Evolutionary conservation across 2,888 invertebrate species (phyloP).

Genomic region (Troides aeacus): DNA sequence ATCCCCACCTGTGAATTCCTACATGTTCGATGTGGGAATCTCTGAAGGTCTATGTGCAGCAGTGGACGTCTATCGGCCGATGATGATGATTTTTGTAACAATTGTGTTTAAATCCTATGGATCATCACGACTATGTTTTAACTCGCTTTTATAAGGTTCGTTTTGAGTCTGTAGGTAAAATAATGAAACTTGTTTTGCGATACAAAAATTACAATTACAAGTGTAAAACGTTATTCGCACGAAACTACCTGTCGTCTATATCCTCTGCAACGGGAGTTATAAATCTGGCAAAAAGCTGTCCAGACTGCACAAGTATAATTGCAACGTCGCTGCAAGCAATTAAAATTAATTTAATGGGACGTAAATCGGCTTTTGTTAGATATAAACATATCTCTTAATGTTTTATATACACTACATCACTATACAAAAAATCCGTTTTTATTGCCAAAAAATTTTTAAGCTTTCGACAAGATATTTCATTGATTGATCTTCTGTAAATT

Average conservation of each 20-base stretch:
- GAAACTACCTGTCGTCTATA: conserved; percentile 15
- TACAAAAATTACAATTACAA: conserved; percentile 5
- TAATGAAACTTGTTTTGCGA: too few species aligned
- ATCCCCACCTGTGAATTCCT: too few species aligned
- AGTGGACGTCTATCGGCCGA: too few species aligned
- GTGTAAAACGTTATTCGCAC: conserved; percentile 2
- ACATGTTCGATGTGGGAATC: too few species aligned
- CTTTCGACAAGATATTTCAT: background rate
- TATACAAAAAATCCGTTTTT: background rate
- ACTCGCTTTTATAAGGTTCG: too few species aligned
- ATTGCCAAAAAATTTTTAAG: background rate
- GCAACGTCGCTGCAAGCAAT: conserved; percentile 16
- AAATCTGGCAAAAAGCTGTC: conserved; percentile 26
- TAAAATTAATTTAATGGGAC: conserved; percentile 29
- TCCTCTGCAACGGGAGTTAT: conserved; percentile 18
- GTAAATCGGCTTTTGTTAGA: conserved; percentile 22
- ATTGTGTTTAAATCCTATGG: background rate
- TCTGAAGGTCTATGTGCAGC: too few species aligned
- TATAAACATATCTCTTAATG: conserved; percentile 1
- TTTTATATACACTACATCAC: background rate
- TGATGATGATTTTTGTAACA: too few species aligned
- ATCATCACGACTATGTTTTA: background rate
- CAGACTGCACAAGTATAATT: conserved; percentile 29
- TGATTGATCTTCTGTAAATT: background rate
- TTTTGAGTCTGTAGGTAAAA: too few species aligned